Evolutionary conservation across 92 coral and sea anemone species (phyloP), one percentile per base, ranked within the genome.

Genomic region (Isaurus tuberculatus): DNA sequence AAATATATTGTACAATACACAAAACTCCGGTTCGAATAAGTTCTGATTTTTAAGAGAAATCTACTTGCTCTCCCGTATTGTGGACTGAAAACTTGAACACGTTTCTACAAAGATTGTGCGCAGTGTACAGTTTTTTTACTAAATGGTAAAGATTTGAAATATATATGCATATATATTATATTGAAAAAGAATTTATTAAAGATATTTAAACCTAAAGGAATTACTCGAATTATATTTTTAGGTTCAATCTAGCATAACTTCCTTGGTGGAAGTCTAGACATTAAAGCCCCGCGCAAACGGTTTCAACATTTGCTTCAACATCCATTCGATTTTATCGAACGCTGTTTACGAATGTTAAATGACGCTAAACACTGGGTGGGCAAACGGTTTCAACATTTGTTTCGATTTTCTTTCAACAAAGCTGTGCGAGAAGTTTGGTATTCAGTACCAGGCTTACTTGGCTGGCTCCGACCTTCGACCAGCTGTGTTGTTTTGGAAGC

Each of bases 101-200:
- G 19, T 29, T 1, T 11, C 14, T 34, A 23, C 25, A 8, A 25
- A 25, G 19, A 29, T 42, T 70, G 25, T 43, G 33, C 33, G 33
- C 60, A 34, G 33, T 72, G 78, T 72, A 44, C 78, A 28, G 37
- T 70, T 72, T 72, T 72, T 43, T 55, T 48, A 44, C 53, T 72
- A 43, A 72, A 72, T 44, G 30, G 78, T 44, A 44, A 46, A 72
- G 78, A 72, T 43, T 44, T 22, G 26, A 25, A 72, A 42, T 71
- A 43, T 71, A 71, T 70, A 70, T 40, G 55, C 77, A 22, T 42
- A 71, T n/a, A n/a, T 69, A 70, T 70, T 44, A 44, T 72, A 72
- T 63, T 44, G 19, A 26, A 22, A 72, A 26, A 72, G 78, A 72
- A 43, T 42, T 72, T 72, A 72, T 72, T 72, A 72, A 72, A 72